Conservation (phyloP, 2,113 vertebrate genomes). For the Stigmatopora argus region DNA sequence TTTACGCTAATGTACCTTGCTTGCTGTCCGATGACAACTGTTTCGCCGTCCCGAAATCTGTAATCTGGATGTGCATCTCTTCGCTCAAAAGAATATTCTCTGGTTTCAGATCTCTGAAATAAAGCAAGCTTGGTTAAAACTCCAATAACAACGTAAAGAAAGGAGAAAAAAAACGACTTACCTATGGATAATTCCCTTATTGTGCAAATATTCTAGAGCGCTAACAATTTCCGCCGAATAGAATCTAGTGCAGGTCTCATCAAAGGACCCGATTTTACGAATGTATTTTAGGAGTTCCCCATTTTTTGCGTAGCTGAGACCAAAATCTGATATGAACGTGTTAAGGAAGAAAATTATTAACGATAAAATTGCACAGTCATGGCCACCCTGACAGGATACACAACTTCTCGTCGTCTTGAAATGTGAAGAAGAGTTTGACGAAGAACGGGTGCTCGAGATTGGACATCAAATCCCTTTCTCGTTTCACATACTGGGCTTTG, state of each 20-base stretch:
- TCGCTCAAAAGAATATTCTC: conserved; percentile 98
- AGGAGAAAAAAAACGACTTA: conserved; percentile 52
- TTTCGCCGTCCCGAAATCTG: conserved; percentile 98
- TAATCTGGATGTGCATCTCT: conserved; percentile 99
- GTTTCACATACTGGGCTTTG: conserved; percentile 94
- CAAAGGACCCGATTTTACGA: conserved; percentile 98
- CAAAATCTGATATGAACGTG: conserved; percentile 82
- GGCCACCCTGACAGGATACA: conserved; percentile 81
- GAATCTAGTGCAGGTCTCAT: conserved; percentile 97
- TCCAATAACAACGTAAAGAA: not conserved
- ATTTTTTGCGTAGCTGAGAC: conserved; percentile 98
- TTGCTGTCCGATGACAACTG: conserved; percentile 91
- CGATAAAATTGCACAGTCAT: not conserved
- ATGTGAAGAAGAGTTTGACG: conserved; percentile 98
- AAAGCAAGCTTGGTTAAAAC: not conserved
- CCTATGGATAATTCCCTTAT: conserved; percentile 98
- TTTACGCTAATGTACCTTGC: conserved; percentile 73
- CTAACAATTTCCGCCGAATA: conserved; percentile 96
- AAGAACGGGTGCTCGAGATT: conserved; percentile 96
- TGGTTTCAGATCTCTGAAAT: conserved; percentile 93
- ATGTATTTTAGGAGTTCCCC: conserved; percentile 98
- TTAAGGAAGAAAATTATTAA: conserved; percentile 52
- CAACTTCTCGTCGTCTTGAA: conserved; percentile 98
- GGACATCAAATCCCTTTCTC: conserved; percentile 96
- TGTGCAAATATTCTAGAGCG: conserved; percentile 92